Evolutionary conservation across 2,888 invertebrate species (phyloP).

Genomic region (Agrotis ipsilon): DNA sequence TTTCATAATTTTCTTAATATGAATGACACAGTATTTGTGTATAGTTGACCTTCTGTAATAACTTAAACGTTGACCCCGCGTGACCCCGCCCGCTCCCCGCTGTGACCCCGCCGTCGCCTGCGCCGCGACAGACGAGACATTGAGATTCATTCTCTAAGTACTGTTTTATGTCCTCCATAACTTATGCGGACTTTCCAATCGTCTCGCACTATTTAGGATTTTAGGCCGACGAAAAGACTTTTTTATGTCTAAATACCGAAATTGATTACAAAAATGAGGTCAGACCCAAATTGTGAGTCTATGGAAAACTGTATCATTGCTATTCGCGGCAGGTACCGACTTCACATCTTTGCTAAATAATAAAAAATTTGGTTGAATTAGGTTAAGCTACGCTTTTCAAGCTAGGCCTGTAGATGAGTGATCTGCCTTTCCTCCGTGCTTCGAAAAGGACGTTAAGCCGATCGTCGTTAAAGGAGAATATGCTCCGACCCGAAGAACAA

Average conservation of each 20-base stretch:
- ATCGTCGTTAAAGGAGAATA: too few species aligned
- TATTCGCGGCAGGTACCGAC: not conserved
- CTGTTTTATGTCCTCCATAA: constrained; percentile 53
- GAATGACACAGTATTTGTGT: constrained; percentile 2
- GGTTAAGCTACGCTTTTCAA: too few species aligned
- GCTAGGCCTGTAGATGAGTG: too few species aligned
- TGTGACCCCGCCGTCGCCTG: constrained; percentile 7
- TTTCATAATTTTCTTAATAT: not conserved
- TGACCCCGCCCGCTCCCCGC: not conserved
- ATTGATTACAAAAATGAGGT: not conserved
- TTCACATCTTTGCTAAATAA: too few species aligned
- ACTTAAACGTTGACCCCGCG: not conserved
- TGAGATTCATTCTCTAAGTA: constrained; percentile 60
- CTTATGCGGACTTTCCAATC: constrained; percentile 50
- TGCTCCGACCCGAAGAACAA: too few species aligned
- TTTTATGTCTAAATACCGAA: constrained; percentile 22
- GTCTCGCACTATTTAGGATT: constrained; percentile 37
- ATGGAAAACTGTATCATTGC: not conserved
- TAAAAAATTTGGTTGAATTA: too few species aligned
- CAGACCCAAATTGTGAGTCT: not conserved
- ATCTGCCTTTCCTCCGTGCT: too few species aligned
- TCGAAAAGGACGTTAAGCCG: too few species aligned
- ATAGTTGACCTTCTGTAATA: constrained; percentile 30
- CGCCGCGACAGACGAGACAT: constrained; percentile 39
- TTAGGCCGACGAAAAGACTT: constrained; percentile 15